Evolutionary conservation across 2,797 vertebrate species (phyloP), one percentile per base, ranked within the genome.

Genomic region (Poecile montanus): DNA sequence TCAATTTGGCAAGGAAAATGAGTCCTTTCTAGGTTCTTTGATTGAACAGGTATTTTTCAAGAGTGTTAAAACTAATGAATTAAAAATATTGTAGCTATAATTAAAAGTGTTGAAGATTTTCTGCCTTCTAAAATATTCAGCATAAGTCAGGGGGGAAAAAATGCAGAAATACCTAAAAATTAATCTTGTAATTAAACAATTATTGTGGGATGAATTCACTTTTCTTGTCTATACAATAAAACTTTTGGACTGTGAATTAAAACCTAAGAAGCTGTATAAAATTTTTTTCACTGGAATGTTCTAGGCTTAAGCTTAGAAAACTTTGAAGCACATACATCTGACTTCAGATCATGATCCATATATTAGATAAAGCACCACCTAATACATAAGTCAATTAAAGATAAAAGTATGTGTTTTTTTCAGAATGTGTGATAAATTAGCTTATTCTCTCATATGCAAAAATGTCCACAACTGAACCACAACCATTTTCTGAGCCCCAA

Each of bases 41-140:
- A 94, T 94, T 91, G 91, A 95, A 91, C 76, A 50, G 40, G 29
- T 45, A 50, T 63, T 96, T 97, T 94, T 91, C 50, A 75, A 93
- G 58, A 93, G 57, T 78, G 29, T 92, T 89, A 95, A 73, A 79
- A 72, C 7, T 34, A 63, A 88, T 56, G 36, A 94, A 50, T 56
- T 36, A 26, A 85, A 97, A 95, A 70, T 25, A 89, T 36, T 85
- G 56, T 65, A 48, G 23, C 44, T 76, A 72, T 61, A 65, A 47
- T 50, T 51, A 66, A 71, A 36, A 89, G 34, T 75, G 32, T 19
- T 65, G 47, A 91, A 61, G 56, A 70, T 77, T 71, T 51, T 80
- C 17, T 92, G 67, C 30, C 36, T 82, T 74, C 66, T 89, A 53
- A 94, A 96, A 42, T 68, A 60, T 16, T 21, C 72, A 70, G 25